These are phyloP conservation scores for Glaucidium brasilianum DNA, from an alignment of 2,113 vertebrate genomes.

Conservation along the genomic window DNA sequence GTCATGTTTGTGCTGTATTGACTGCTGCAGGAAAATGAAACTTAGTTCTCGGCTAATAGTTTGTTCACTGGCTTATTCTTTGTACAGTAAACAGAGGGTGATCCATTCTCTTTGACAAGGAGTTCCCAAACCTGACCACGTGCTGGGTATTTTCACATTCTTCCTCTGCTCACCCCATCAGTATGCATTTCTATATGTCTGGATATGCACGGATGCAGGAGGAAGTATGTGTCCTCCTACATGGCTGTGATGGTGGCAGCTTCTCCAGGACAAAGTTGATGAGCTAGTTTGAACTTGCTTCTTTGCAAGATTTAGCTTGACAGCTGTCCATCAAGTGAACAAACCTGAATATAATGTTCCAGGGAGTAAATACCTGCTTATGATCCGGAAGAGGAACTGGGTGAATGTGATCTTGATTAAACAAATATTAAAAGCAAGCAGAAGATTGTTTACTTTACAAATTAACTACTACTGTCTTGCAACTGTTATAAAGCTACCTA, in stretches of 20 bases:
- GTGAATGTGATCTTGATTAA: not conserved
- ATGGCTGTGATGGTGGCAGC: not conserved
- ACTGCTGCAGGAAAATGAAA: not conserved
- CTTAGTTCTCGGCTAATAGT: not conserved
- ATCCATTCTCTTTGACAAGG: not conserved
- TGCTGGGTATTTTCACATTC: not conserved
- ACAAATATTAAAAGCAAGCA: conserved; percentile 1
- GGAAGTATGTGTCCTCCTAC: not conserved
- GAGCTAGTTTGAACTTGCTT: not conserved
- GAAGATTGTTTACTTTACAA: not conserved
- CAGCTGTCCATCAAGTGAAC: not conserved
- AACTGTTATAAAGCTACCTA: not conserved
- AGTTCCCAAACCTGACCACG: not conserved
- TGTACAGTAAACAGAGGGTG: not conserved
- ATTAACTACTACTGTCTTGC: not conserved
- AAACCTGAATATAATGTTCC: not conserved
- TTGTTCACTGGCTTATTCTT: not conserved
- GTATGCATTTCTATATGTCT: not conserved
- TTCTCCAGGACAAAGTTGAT: not conserved
- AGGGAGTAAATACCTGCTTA: not conserved
- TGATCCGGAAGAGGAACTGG: not conserved
- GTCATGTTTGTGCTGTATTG: not conserved
- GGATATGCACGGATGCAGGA: not conserved
- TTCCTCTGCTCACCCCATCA: not conserved
- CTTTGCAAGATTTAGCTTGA: not conserved